These are phyloP conservation scores for Scotopteryx bipunctaria DNA, from an alignment of 2,888 invertebrate species.

Conservation along the genomic window DNA sequence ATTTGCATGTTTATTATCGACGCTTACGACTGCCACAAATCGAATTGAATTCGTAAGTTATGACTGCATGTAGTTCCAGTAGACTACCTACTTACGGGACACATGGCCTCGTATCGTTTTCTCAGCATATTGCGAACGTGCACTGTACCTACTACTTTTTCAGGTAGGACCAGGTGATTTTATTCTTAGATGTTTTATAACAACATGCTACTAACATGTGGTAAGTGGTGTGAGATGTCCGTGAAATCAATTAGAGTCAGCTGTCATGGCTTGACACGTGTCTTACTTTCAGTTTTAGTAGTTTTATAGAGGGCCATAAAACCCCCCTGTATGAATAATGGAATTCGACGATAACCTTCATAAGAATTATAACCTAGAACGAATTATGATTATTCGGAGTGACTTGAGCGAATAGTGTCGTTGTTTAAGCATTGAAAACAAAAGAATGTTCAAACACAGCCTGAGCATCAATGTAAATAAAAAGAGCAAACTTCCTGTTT, in stretches of 20 bases:
- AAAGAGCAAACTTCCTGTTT: constrained; percentile 61
- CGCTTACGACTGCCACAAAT: constrained; percentile 50
- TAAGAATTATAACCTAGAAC: not conserved
- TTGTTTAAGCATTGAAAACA: constrained; percentile 20
- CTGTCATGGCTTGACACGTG: constrained; percentile 37
- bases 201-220: constrained; percentile 44
- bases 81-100: constrained; percentile 41
- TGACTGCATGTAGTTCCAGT: constrained; percentile 47
- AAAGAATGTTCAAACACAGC: constrained; percentile 39
- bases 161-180: constrained; percentile 29
- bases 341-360: not conserved
- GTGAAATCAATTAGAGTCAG: constrained; percentile 46
- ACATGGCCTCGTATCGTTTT: constrained; percentile 49
- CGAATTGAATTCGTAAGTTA: constrained; percentile 48
- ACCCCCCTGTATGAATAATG: not conserved
- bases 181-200: constrained; percentile 26
- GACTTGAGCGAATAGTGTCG: constrained; percentile 10
- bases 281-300: constrained; percentile 5
- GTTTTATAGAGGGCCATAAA: constrained; percentile 12
- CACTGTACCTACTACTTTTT: constrained; percentile 9
- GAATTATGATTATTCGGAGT: not conserved
- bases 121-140: constrained; percentile 47
- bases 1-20: constrained; percentile 67
- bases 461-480: constrained; percentile 46
- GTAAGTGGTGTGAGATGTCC: constrained; percentile 39